Evolutionary conservation across 2,113 vertebrate genomes (phyloP), one percentile per base, ranked within the genome.

Genomic region (Camelus bactrianus): DNA sequence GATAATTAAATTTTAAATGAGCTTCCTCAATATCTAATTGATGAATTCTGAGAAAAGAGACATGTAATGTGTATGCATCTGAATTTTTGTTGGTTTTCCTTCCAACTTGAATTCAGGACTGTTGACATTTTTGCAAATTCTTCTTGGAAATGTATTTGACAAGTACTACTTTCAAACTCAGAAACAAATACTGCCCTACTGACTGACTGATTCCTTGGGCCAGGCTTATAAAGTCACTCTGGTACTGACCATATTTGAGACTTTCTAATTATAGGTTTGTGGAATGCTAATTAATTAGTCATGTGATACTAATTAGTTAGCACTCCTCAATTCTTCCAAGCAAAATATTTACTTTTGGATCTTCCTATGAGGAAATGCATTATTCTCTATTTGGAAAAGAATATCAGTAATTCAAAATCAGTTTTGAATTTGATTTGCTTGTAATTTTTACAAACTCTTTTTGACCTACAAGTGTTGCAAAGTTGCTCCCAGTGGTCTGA

Each of bases 261-360:
- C 8, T 85, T 79, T 94, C 38, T 85, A 94, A 96, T 89, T 97
- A 76, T 82, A 86, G 79, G 52, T 69, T 64, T 93, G n/a, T 38
- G 52, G 8, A 50, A 80, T 83, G 20, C 46, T 96, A 93, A 95
- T 93, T 96, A 91, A 85, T 92, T 79, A 87, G 35, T 90, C 60
- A 32, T 62, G 26, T 88, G 58, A 95, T 84, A 30, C 35, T 86
- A 95, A 89, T 83, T 95, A 82, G 82, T 80, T 87, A 79, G 50
- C 84, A 95, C 32, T 42, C 28, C 24, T 87, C 35, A 82, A 5
- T 80, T 95, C 22, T 96, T 89, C 86, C 90, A 48, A 91, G 54
- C 77, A 24, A 92, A 94, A 72, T 96, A 87, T 93, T 92, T 83
- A 28, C 16, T 76, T 94, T 82, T 80, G 64, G 32, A 77, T 52